phyloP scores from a whole-genome alignment of 2,797 vertebrate species.

The Takifugu rubripes region DNA sequence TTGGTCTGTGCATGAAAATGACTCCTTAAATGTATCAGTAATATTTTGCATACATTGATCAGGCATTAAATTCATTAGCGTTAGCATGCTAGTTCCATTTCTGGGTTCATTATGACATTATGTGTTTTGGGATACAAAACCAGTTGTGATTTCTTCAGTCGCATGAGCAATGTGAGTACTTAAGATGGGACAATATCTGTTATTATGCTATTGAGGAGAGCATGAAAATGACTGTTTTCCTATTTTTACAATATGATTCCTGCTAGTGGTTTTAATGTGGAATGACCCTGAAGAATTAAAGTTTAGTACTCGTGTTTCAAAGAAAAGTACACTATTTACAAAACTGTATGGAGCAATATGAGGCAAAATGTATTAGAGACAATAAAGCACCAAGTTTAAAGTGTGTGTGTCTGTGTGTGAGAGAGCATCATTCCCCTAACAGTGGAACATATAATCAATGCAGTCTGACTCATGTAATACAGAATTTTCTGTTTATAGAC shows the following conservation, averaged over 20 bases:
- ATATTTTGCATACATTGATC: conserved; percentile 36
- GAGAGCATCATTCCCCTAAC: background rate
- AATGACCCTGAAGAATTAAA: conserved; percentile 47
- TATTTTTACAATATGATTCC: conserved; percentile 25
- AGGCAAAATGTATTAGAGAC: conserved; percentile 64
- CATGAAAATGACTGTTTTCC: conserved; percentile 53
- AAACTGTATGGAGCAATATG: conserved; percentile 66
- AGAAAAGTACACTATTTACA: conserved; percentile 56
- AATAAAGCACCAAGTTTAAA: conserved; percentile 69
- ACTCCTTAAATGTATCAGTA: conserved; percentile 32
- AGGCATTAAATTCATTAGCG: conserved; percentile 31
- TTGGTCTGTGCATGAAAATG: conserved; percentile 62
- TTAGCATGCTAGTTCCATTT: conserved; percentile 55
- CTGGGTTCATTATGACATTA: conserved; percentile 34
- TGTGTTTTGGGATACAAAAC: conserved; percentile 41
- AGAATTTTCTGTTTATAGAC: conserved; percentile 48
- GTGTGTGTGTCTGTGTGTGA: conserved; percentile 3
- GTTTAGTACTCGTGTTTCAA: conserved; percentile 38
- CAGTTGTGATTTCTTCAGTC: conserved; percentile 42
- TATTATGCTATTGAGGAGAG: conserved; percentile 50
- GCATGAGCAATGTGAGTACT: conserved; percentile 66
- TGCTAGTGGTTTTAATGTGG: conserved; percentile 32
- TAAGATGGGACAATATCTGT: conserved; percentile 21
- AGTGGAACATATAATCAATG: background rate
- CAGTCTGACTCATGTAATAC: conserved; percentile 26